Conservation (phyloP, 1,140 invertebrate genomes). For the Plutomurus gul region DNA sequence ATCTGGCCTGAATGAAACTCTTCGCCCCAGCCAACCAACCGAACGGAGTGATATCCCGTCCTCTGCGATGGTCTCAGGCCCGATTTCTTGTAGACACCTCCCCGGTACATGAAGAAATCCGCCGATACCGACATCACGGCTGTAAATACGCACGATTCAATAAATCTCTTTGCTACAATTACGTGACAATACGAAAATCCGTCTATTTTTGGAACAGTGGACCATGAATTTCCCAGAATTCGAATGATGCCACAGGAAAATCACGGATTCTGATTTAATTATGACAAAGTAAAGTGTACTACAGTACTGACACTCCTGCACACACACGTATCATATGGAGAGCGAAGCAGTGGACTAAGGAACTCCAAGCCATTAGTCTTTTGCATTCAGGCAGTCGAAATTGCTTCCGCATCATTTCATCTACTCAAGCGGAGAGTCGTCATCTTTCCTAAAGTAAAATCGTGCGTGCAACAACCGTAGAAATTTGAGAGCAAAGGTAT, state of each 20-base stretch:
- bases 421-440: no score
- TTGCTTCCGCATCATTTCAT: no score
- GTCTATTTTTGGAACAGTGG: neutral
- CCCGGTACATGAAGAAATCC: constrained; percentile 86
- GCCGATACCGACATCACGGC: constrained; percentile 85
- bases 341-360: neutral
- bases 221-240: neutral
- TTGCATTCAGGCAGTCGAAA: neutral
- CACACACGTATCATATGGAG: no score
- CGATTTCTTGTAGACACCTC: constrained; percentile 78
- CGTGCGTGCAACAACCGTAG: no score
- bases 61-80: constrained; percentile 59
- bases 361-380: neutral
- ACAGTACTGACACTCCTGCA: no score
- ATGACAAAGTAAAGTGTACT: constrained; percentile 1
- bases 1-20: constrained; percentile 58
- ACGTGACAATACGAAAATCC: no score
- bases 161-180: no score
- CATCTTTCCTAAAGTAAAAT: no score
- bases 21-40: constrained; percentile 88
- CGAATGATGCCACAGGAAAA: neutral
- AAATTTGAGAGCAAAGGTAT: no score
- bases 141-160: constrained; percentile 58
- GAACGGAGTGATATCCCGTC: constrained; percentile 83
- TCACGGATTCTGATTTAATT: neutral